Conservation (phyloP, 92 coral and sea anemone genomes). For the Epizoanthus scotinus region DNA sequence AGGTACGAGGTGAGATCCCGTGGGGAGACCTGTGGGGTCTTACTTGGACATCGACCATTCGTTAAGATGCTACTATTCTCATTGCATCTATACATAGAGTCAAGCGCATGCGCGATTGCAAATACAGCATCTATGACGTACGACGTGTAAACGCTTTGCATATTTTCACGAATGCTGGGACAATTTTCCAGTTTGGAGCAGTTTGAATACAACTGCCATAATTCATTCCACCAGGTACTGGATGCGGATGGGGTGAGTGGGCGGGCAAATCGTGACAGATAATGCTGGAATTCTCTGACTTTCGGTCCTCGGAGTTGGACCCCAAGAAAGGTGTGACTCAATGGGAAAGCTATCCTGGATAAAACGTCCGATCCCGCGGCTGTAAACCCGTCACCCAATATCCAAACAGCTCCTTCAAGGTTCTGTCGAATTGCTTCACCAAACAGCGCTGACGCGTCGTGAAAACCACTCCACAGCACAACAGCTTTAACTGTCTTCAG, state of each 20-base stretch:
- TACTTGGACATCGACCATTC: slow-evolving; percentile 59
- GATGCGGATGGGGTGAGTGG: background rate
- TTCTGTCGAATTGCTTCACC: slow-evolving; percentile 45
- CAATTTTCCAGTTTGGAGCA: slow-evolving; percentile 29
- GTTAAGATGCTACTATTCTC: slow-evolving; percentile 24
- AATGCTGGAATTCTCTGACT: background rate
- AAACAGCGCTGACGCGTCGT: slow-evolving; percentile 46
- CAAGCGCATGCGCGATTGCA: slow-evolving; percentile 64
- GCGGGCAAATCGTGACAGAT: slow-evolving; percentile 5
- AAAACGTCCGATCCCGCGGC: slow-evolving; percentile 21
- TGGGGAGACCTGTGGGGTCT: slow-evolving; percentile 45
- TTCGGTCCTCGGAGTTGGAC: slow-evolving; percentile 30
- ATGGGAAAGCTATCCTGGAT: background rate
- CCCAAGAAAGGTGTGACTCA: slow-evolving; percentile 31
- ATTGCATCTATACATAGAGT: slow-evolving; percentile 53
- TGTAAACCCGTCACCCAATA: slow-evolving; percentile 65
- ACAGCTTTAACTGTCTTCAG: slow-evolving; percentile 35
- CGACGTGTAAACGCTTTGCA: slow-evolving; percentile 54
- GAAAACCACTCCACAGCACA: slow-evolving; percentile 59
- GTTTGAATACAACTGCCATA: slow-evolving; percentile 44
- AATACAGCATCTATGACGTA: slow-evolving; percentile 65
- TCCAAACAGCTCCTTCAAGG: slow-evolving; percentile 54
- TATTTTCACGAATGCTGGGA: background rate
- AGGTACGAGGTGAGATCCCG: slow-evolving; percentile 62
- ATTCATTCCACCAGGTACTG: slow-evolving; percentile 55